A percentile compares a stretch with the other conserved stretches of the same genome.
Evolutionary conservation across 1,140 invertebrate species (phyloP).

Genomic region (Octopus bimaculoides): DNA sequence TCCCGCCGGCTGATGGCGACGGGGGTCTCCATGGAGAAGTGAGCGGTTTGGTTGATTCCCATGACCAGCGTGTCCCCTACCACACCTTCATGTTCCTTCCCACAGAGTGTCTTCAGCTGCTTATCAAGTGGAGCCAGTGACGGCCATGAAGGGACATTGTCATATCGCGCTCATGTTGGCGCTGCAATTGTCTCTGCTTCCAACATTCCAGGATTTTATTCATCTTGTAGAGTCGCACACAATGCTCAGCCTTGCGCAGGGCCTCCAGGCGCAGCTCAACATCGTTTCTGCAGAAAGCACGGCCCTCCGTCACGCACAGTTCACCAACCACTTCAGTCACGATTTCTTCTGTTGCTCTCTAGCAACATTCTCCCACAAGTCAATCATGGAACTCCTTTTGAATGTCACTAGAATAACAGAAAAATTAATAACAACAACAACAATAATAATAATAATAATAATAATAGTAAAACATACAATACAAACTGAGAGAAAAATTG

Average conservation of each 20-base stretch:
- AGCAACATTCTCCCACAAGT: constrained; percentile 28
- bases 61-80: constrained; percentile 32
- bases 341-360: constrained; percentile 24
- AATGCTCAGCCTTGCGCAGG: constrained; percentile 36
- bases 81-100: constrained; percentile 16
- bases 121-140: constrained; percentile 25
- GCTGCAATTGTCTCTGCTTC: constrained; percentile 30
- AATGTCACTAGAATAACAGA: constrained; percentile 31
- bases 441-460: no score
- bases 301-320: constrained; percentile 28
- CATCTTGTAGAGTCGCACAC: constrained; percentile 31
- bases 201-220: constrained; percentile 31
- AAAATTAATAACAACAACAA: neutral
- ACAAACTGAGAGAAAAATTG: no score
- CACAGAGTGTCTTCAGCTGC: constrained; percentile 31
- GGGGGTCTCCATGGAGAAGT: constrained; percentile 31
- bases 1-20: constrained; percentile 20
- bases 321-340: constrained; percentile 27
- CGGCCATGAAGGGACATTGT: constrained; percentile 43
- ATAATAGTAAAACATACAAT: no score
- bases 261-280: constrained; percentile 43
- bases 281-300: constrained; percentile 43
- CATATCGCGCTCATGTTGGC: constrained; percentile 45
- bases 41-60: constrained; percentile 24
- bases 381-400: constrained; percentile 32